Percentiles rank a stretch among this genome's conserved stretches.
These are phyloP conservation scores for Heliconius aoede DNA, from an alignment of 2,888 invertebrate species.

Conservation along the genomic window DNA sequence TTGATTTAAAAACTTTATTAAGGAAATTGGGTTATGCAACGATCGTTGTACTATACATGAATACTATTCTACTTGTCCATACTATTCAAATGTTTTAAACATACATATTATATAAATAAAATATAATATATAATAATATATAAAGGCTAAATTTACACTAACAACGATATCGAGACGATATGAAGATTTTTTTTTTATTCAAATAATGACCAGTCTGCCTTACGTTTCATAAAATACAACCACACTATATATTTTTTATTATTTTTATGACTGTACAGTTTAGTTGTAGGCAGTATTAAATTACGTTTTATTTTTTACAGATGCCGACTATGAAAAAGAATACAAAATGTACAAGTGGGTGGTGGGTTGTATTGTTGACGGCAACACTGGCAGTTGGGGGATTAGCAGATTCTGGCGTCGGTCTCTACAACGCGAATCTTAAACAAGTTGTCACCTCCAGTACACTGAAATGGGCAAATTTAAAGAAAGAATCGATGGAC, in stretches of 20 bases:
- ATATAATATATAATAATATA: background rate
- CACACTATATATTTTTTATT: background rate
- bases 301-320: slow-evolving; percentile 47
- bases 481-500: slow-evolving; percentile 69
- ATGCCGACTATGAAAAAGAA: slow-evolving; percentile 67
- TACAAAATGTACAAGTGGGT: slow-evolving; percentile 68
- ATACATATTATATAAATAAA: no score
- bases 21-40: slow-evolving; percentile 61
- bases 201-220: no score
- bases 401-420: slow-evolving; percentile 67
- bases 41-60: slow-evolving; percentile 46
- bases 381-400: slow-evolving; percentile 66
- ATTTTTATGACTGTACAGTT: background rate
- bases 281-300: background rate
- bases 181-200: background rate
- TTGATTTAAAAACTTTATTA: slow-evolving; percentile 57
- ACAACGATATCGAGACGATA: background rate
- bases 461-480: slow-evolving; percentile 89
- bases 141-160: background rate
- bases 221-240: no score
- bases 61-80: slow-evolving; percentile 40
- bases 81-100: background rate
- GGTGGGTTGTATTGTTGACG: slow-evolving; percentile 73
- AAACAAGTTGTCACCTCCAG: slow-evolving; percentile 91
- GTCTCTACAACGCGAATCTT: slow-evolving; percentile 73